These are phyloP conservation scores for Anniella stebbinsi DNA, from an alignment of 2,797 vertebrate genomes.

Conservation along the genomic window DNA sequence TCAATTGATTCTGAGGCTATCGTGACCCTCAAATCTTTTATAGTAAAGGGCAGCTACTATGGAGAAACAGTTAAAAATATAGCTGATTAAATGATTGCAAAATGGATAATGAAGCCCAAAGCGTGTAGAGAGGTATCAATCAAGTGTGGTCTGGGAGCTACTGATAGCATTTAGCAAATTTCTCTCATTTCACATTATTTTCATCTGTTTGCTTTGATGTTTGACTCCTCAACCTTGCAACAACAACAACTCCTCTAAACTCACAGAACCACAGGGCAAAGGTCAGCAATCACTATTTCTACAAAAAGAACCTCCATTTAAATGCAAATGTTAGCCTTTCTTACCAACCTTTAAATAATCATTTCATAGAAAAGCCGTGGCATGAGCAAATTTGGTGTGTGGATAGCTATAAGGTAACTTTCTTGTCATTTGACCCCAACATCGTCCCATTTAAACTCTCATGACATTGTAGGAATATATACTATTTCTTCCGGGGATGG, in stretches of 20 bases:
- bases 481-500: conserved; percentile 44
- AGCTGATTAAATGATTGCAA: conserved; percentile 22
- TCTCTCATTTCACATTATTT: conserved; percentile 54
- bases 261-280: conserved; percentile 61
- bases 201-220: conserved; percentile 45
- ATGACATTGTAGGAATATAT: conserved; percentile 50
- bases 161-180: conserved; percentile 54
- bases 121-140: conserved; percentile 20
- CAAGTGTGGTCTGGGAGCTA: conserved; percentile 22
- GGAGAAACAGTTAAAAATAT: conserved; percentile 16
- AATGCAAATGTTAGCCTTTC: conserved; percentile 85
- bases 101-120: conserved; percentile 36
- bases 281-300: conserved; percentile 78
- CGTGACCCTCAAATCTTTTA: conserved; percentile 34
- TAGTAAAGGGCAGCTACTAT: conserved; percentile 45
- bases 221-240: conserved; percentile 62
- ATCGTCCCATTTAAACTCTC: conserved; percentile 63
- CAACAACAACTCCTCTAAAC: conserved; percentile 17
- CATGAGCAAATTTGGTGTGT: conserved; percentile 76
- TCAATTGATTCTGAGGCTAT: conserved; percentile 23
- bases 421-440: conserved; percentile 55
- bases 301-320: conserved; percentile 83
- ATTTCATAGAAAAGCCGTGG: conserved; percentile 76
- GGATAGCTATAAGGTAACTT: conserved; percentile 63
- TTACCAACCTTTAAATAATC: conserved; percentile 79